Base-by-base conservation (phyloP, 2,113 vertebrate species). In the Mustela lutreola region DNA sequence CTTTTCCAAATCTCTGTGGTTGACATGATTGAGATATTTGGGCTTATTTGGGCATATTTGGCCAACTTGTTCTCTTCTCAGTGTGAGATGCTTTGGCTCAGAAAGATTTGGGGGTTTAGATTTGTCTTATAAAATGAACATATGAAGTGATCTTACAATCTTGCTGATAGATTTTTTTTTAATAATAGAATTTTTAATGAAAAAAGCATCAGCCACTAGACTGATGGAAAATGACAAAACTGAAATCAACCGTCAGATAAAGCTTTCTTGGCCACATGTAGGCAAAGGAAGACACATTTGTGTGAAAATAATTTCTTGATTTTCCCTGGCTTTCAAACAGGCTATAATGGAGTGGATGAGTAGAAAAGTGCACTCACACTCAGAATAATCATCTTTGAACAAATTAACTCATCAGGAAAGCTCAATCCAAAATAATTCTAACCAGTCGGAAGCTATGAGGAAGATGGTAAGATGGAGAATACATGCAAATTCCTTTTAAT, bases 171-270 rank as follows among this genome's bases (percentile, higher is more conserved):
- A 86, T 94, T 97, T 93, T 80, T 39, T 39, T 86, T 39, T 70
- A 95, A 96, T 94, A 95, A 97, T 96, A 89, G 73, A 94, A 80
- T 93, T 98, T 98, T 91, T 93, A 97, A 97, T 91, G 89, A 97
- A 97, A 98, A 95, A 82, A 96, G 88, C 95, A 87, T 85, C 79
- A 93, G 91, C 89, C 45, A 75, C 36, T 48, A 94, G 95, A 70
- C 62, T 89, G 94, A 89, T 94, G 65, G 94, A 94, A 97, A 94
- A 97, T 96, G 53, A 60, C 50, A 89, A 80, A 96, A 75, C 81
- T 91, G 82, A 97, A 96, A 97, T 97, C 89, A 97, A 50, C 97
- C 73, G 87, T 96, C 56, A 96, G 76, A 93, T 81, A 89, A 96
- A 97, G 67, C 81, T 89, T 86, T 94, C 75, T 62, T 78, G 85